Evolutionary conservation across 1,140 invertebrate genomes (phyloP).

Genomic region (Cyclargus thomasi): DNA sequence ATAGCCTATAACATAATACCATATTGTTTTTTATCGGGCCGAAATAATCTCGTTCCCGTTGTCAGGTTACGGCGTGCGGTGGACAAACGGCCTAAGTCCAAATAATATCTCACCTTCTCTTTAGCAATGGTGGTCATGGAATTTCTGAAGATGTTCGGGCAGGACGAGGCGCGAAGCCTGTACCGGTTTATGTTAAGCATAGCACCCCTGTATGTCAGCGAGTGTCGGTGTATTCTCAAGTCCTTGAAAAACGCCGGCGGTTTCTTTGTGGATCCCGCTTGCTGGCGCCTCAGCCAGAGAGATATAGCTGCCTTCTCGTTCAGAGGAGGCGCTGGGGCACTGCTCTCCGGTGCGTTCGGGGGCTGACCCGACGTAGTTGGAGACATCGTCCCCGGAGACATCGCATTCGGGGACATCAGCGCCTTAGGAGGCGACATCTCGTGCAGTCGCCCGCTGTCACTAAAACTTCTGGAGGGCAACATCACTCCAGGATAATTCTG

Average conservation of each 20-base stretch:
- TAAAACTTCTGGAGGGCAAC: conserved; percentile 82
- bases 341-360: conserved; percentile 36
- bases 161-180: conserved; percentile 86
- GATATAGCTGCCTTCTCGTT: conserved; percentile 72
- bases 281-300: conserved; percentile 76
- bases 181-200: conserved; percentile 91
- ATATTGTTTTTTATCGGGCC: too few species aligned
- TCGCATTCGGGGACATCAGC: conserved; percentile 46
- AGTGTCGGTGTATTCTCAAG: conserved; percentile 82
- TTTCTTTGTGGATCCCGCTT: conserved; percentile 66
- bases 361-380: conserved; percentile 31
- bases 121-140: conserved; percentile 91
- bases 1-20: too few species aligned
- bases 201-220: conserved; percentile 88
- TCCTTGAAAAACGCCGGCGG: conserved; percentile 82
- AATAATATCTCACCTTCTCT: conserved; percentile 76
- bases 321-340: conserved; percentile 35
- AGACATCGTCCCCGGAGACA: conserved; percentile 43
- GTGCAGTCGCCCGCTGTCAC: conserved; percentile 79
- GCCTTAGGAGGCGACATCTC: conserved; percentile 61
- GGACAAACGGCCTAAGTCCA: too few species aligned
- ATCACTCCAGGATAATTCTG: conserved; percentile 85
- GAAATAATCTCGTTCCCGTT: too few species aligned
- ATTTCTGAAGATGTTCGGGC: conserved; percentile 91
- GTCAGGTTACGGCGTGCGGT: too few species aligned